A percentile compares a stretch with the other conserved stretches of the same genome.
phyloP scores from a whole-genome alignment of 2,888 invertebrate species.

The Rhingia rostrata region DNA sequence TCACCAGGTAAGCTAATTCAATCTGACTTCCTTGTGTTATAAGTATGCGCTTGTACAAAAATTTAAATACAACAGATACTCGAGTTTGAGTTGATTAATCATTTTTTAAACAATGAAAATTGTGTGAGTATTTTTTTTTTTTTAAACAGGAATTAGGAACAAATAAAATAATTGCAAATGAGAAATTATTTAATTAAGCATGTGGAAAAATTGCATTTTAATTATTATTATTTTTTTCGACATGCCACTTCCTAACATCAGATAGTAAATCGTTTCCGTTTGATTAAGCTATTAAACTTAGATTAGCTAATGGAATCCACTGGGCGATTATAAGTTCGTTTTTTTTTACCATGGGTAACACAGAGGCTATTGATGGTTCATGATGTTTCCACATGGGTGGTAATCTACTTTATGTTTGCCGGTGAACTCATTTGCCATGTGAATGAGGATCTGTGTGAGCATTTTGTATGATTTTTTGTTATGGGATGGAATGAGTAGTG shows the following conservation, averaged over 20 bases:
- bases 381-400: conserved; percentile 11
- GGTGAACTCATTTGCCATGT: background rate
- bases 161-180: conserved; percentile 9
- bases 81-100: conserved; percentile 3
- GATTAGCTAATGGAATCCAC: conserved; percentile 35
- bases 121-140: background rate
- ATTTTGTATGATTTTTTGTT: background rate
- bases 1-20: conserved; percentile 44
- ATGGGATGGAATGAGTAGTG: too few relatives aligned
- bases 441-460: conserved; percentile 4
- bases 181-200: conserved; percentile 17
- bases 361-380: background rate
- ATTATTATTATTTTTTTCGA: conserved; percentile 19
- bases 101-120: conserved; percentile 8
- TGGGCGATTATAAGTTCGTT: background rate
- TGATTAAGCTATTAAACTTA: conserved; percentile 41
- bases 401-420: background rate
- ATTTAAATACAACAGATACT: background rate
- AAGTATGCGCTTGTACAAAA: background rate
- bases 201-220: conserved; percentile 42
- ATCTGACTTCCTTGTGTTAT: conserved; percentile 52
- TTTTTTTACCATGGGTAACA: background rate
- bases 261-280: conserved; percentile 27
- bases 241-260: conserved; percentile 6
- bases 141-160: background rate